Percentiles rank a stretch among this genome's conserved stretches.
Conservation (phyloP, 2,888 invertebrate genomes). For the Cerastoderma edule region DNA sequence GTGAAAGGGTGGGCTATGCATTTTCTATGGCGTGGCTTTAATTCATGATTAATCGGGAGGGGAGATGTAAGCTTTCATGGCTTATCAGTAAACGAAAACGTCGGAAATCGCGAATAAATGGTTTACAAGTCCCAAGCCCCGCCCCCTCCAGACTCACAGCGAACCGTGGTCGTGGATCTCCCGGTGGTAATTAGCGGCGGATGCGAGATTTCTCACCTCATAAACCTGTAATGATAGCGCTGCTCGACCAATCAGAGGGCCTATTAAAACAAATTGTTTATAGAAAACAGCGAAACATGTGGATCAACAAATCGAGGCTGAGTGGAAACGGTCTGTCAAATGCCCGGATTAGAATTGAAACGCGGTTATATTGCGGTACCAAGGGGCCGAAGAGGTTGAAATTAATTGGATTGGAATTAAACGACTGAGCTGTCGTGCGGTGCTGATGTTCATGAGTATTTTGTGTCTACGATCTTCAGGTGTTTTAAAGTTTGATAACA, state of each 20-base stretch:
- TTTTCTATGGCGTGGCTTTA: too few species aligned
- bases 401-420: too few species aligned
- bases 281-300: slow-evolving; percentile 35
- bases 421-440: too few species aligned
- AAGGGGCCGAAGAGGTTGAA: too few species aligned
- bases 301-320: slow-evolving; percentile 2
- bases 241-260: slow-evolving; percentile 48
- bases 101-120: slow-evolving; percentile 1
- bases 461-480: too few species aligned
- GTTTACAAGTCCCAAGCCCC: slow-evolving; percentile 12
- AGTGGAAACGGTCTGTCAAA: slow-evolving; percentile 21
- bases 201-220: slow-evolving; percentile 47
- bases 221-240: slow-evolving; percentile 46
- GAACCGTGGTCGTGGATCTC: neutral
- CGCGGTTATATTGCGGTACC: neutral
- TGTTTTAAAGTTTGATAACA: too few species aligned
- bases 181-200: slow-evolving; percentile 12
- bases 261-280: slow-evolving; percentile 52
- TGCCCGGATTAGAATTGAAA: neutral
- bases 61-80: too few species aligned
- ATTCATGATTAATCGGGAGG: too few species aligned
- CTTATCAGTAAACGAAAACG: neutral
- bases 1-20: too few species aligned
- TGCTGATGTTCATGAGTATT: too few species aligned
- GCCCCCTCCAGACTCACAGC: slow-evolving; percentile 13